Conservation (phyloP, 2,888 invertebrate genomes). For the Andrena camellia region DNA sequence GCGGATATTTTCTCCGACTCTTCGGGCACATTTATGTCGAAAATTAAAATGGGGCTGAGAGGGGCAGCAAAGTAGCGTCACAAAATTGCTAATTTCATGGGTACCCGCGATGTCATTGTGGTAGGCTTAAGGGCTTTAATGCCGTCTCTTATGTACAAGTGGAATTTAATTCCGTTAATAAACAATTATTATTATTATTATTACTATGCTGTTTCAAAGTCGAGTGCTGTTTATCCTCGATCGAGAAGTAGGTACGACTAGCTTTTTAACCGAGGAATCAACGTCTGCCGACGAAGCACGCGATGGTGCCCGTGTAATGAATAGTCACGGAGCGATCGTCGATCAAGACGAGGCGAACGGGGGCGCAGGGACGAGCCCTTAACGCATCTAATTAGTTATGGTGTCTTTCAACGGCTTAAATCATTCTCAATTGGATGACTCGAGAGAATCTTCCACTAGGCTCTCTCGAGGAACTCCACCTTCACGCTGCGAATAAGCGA, state of each 20-base stretch:
- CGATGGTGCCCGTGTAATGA: not conserved
- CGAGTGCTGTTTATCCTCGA: too few relatives aligned
- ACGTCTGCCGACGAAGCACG: not conserved
- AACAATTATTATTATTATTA: too few relatives aligned
- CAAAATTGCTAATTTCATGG: too few relatives aligned
- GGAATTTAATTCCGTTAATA: too few relatives aligned
- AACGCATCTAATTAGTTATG: conserved; percentile 21
- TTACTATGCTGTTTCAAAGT: not conserved
- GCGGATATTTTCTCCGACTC: too few relatives aligned
- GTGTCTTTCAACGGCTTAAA: conserved; percentile 25
- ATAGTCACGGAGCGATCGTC: not conserved
- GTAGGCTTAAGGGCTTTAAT: too few relatives aligned
- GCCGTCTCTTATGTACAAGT: too few relatives aligned
- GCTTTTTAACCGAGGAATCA: not conserved
- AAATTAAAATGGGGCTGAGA: too few relatives aligned
- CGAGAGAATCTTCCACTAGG: conserved; percentile 2
- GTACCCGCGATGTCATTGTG: too few relatives aligned
- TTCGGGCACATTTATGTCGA: too few relatives aligned
- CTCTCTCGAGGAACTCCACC: conserved; percentile 11
- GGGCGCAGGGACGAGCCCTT: conserved; percentile 4
- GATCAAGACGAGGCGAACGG: not conserved
- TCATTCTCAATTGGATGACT: conserved; percentile 29
- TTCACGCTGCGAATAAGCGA: not conserved
- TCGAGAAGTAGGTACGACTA: not conserved
- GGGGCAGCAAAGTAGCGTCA: too few relatives aligned